These are phyloP conservation scores for Eolophus roseicapilla DNA, from an alignment of 2,113 vertebrate genomes.

Conservation along the genomic window DNA sequence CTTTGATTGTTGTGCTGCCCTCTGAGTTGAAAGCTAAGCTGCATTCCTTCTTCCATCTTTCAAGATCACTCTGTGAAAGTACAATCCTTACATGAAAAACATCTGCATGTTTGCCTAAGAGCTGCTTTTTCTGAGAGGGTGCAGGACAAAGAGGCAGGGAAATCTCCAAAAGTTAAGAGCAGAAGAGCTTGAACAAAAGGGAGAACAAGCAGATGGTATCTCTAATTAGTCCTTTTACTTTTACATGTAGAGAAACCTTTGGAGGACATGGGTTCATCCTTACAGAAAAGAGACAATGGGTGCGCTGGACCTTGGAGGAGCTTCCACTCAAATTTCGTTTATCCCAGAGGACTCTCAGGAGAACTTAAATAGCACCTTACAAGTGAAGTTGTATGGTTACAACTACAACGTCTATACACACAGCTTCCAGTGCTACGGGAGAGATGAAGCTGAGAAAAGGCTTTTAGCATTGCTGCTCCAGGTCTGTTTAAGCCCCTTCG, in stretches of 20 bases:
- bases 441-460: constrained; percentile 87
- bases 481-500: constrained; percentile 64
- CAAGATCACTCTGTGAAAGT: background rate
- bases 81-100: background rate
- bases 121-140: background rate
- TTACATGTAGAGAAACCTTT: constrained; percentile 80
- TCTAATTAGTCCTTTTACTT: background rate
- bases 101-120: background rate
- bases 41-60: background rate
- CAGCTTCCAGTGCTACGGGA: constrained; percentile 93
- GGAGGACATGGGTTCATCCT: constrained; percentile 83
- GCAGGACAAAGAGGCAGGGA: background rate
- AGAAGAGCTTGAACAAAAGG: background rate
- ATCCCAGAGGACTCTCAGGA: constrained; percentile 29
- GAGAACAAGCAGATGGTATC: background rate
- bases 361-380: constrained; percentile 57
- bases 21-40: background rate
- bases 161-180: background rate
- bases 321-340: constrained; percentile 94
- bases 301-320: constrained; percentile 93
- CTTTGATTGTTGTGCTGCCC: background rate
- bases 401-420: constrained; percentile 88
- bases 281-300: constrained; percentile 80
- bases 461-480: constrained; percentile 79
- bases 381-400: constrained; percentile 87